Evolutionary conservation across 2,888 invertebrate genomes (phyloP).

Genomic region (Chydorus sphaericus): DNA sequence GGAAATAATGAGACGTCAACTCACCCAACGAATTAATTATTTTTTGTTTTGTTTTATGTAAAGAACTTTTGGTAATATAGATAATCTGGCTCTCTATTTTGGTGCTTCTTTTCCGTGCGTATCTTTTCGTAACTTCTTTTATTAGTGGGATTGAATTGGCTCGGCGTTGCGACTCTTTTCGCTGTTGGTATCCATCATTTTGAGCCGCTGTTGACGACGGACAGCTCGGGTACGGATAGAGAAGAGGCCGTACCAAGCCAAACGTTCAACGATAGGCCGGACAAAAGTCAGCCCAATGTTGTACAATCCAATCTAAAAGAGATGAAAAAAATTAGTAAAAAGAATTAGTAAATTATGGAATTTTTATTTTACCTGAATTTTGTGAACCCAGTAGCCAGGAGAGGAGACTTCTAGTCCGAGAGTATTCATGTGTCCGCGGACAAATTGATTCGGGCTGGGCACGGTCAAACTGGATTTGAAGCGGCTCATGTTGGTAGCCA

Average conservation of each 20-base stretch:
- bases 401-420: constrained; percentile 14
- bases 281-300: neutral
- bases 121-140: no score
- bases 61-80: no score
- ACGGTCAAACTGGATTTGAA: constrained; percentile 30
- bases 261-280: constrained; percentile 11
- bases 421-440: constrained; percentile 10
- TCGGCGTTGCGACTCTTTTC: neutral
- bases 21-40: no score
- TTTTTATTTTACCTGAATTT: constrained; percentile 10
- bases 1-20: no score
- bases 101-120: no score
- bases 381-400: constrained; percentile 14
- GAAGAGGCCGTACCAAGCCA: constrained; percentile 10
- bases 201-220: constrained; percentile 4
- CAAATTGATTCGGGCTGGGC: constrained; percentile 13
- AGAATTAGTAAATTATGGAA: neutral
- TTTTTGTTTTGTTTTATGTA: no score
- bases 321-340: neutral
- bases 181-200: neutral
- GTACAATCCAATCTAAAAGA: constrained; percentile 3
- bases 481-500: constrained; percentile 81
- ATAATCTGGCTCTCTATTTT: no score
- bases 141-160: neutral
- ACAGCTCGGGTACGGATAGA: constrained; percentile 8